Conservation (phyloP, 2,113 vertebrate species). For the Macquaria australasica region DNA sequence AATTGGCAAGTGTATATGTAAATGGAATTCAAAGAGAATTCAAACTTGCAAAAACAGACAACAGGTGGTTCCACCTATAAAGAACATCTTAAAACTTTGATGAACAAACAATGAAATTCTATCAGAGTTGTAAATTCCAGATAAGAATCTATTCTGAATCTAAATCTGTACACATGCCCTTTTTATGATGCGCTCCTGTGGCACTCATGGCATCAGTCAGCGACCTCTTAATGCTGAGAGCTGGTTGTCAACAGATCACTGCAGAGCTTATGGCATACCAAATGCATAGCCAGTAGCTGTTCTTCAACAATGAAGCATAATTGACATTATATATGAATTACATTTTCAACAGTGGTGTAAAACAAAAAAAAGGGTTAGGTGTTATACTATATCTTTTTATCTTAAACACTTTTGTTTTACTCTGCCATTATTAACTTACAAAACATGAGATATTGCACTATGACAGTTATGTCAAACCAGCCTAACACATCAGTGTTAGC, state of each 20-base stretch:
- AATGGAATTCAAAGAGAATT: not conserved
- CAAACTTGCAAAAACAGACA: not conserved
- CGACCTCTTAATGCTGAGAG: slow-evolving; percentile 5
- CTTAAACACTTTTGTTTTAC: not conserved
- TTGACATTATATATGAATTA: not conserved
- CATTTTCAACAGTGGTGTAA: not conserved
- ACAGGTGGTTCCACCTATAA: not conserved
- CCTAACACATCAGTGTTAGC: not conserved
- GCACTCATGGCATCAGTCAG: not conserved
- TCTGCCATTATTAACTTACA: not conserved
- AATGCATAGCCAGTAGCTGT: not conserved
- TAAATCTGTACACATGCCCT: not conserved
- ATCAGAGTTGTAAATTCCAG: not conserved
- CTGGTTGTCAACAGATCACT: not conserved
- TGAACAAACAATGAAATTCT: not conserved
- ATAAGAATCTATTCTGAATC: not conserved
- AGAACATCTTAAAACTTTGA: not conserved
- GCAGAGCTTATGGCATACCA: not conserved
- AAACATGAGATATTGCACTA: not conserved
- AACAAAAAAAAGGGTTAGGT: not conserved
- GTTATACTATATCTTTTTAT: not conserved
- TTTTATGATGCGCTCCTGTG: not conserved
- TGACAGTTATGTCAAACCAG: not conserved
- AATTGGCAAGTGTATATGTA: not conserved
- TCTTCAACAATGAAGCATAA: not conserved